Evolutionary conservation across 2,797 vertebrate genomes (phyloP), one percentile per base, ranked within the genome.

Genomic region (Gorsachius magnificus): DNA sequence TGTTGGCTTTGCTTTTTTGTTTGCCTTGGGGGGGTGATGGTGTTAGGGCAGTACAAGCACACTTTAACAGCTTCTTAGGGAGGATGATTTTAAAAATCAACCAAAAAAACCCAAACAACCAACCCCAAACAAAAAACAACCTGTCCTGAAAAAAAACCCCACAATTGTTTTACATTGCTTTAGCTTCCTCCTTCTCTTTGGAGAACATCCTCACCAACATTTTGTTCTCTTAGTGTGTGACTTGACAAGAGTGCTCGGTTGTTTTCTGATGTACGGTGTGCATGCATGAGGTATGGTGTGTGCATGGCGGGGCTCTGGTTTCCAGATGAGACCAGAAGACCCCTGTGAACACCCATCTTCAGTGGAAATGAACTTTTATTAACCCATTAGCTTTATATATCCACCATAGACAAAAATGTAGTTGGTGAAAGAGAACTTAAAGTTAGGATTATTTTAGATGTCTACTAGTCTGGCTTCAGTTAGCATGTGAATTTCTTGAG

Each of bases 221-320:
- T 58, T 87, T 78, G 3, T 35, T 81, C 16, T 68, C 5, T 45
- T 41, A 4, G 1, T 29, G 4, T 58, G 18, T 60, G 14, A 60
- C 19, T 22, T 75, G 35, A 53, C 21, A 58, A 16, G 69, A 64
- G 53, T 5, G 5, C 16, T 71, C 7, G 4, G 10, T 3, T 53
- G 22, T 70, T 74, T 68, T 61, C 31, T 86, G 28, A 8, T 41
- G 4, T 24, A 2, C 0, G 0, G 29, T 1, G 17, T 25, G 15
- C 33, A 13, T 71, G 10, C 12, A 18, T 35, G 46, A 54, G 12
- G 33, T 38, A 36, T 3, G 13, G 46, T 5, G 2, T 70, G 17
- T 2, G 1, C 53, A 5, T 22, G 21, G 7, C 2, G 0, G 21
- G 26, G 46, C 10, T 77, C 43, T 65, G 25, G 20, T 31, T 63